Evolutionary conservation across 2,888 invertebrate genomes (phyloP), one percentile per base, ranked within the genome.

Genomic region (Hydrotaea cyrtoneurina): DNA sequence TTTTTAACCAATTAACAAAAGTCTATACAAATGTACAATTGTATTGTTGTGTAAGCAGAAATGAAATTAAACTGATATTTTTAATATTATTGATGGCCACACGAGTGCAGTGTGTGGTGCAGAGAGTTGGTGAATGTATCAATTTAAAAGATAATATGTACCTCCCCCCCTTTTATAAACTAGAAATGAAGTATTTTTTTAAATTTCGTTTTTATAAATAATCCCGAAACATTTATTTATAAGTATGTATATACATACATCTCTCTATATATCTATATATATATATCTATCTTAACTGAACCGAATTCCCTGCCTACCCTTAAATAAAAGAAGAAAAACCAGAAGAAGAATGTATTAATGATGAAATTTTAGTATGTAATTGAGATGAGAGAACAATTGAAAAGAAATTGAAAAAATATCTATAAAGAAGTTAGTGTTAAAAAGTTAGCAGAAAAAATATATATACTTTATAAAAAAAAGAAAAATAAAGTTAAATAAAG

Each of bases 341-440:
- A n/a, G 21, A 71, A 8, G 19, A 59, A 39, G 15, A 74, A 74
- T 57, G 46, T 59, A 59, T 59, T 26, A 62, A 46, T 46, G 13
- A 26, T 74, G n/a, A 46, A 74, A 74, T 53, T 62, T 17, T 62
- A 62, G 26, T 50, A 73, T 64, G 19, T 57, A 50, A 80, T 75
- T 80, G n/a, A 69, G 69, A 50, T 21, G 50, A 43, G 50, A 43
- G 55, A 46, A 64, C 74, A 43, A 57, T 53, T n/a, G 8, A 50
- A 57, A 64, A 36, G 26, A 62, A 64, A 50, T 50, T 75, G 19
- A 46, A 31, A 26, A 75, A 23, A 66, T 43, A 83, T 80, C 39
- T 66, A 80, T 82, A 50, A 82, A 85, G 31, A 75, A 80, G 80
- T 81, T 86, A 79, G 78, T 23, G 83, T 86, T 86, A 83, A 85